Base-by-base conservation (phyloP, 2,888 invertebrate genomes). In the Xanthorhoe spadicearia region DNA sequence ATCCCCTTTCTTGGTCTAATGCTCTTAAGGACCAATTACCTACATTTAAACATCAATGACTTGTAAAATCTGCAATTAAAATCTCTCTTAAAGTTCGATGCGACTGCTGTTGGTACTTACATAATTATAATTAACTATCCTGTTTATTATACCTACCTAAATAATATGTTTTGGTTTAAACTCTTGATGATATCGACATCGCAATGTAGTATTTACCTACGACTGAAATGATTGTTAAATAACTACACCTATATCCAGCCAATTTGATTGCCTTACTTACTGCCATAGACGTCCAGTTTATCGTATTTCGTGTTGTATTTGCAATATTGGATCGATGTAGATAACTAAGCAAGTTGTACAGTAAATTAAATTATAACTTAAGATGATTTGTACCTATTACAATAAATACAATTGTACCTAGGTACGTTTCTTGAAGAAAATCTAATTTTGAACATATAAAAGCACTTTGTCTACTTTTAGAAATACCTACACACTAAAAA, bases 341-440 rank as follows among this genome's bases (percentile, higher is more conserved):
- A 81, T 84, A 84, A 43, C 38, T 43, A 43, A 79, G 78, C 88
- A 88, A 89, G 90, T 88, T 90, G 89, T 90, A 90, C 86, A 89
- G 88, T 85, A 85, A 61, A 2, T 23, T 53, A 43, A 43, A 13
- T 28, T 56, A 61, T 59, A 58, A 62, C 43, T 19, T 69, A 73
- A 73, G 71, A 68, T 68, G 66, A 71, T 69, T 56, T 63, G 56
- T 64, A n/a, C n/a, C n/a, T n/a, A 66, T 61, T 62, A 64, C 63
- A 55, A 10, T 68, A 43, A 13, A 43, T 43, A 13, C 38, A 13
- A 43, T 43, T 43, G 38, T 13, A 43, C 38, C 38, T 18, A 23
- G 56, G 57, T 61, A 28, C 23, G 4, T 23, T 23, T 23, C 38
- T 48, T 48, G 13, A 43, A 43, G 15, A 43, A 43, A 43, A 43